Base-by-base conservation (phyloP, 2,113 vertebrate species). In the Phasianus colchicus region DNA sequence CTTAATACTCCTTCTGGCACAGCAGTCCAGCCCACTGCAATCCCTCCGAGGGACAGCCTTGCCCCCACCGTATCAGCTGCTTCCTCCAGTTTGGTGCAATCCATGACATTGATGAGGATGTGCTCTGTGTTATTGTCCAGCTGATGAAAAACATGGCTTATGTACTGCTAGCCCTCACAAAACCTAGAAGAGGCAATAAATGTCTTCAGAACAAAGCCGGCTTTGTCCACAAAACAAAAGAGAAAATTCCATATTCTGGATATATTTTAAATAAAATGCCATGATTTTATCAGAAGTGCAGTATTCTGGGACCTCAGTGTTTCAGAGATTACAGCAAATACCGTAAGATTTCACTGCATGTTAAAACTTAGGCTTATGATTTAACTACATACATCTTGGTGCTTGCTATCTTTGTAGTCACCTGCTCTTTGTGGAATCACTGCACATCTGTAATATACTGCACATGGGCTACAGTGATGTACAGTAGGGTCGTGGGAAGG, bases 391-490 rank as follows among this genome's bases (percentile, higher is more conserved):
- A 58, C 45, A 69, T 91, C 88, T 86, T 86, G 47, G 65, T 93
- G 79, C 87, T 96, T 91, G 83, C 71, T 64, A 72, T 72, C 73
- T 96, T 86, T 75, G 76, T 21, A 86, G 91, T 75, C 89, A 92
- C 79, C 83, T 88, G 65, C 32, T 88, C 52, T 83, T 86, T 81
- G 55, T 65, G 80, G n/a, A 47, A 47, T 91, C 74, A 22, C 61
- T 88, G 4, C 71, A 42, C 78, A 64, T 52, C 52, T 69, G 32
- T 80, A 86, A 92, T 77, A 71, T 9, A 86, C 69, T 93, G 82
- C 94, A 94, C 52, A 54, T 92, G 85, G 83, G 57, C 82, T 91
- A 32, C 90, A 83, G 54, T 21, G 54, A 87, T 71, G 79, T 74
- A 79, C 69, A 69, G 47, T 3, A 81, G 88, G 79, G 93, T 95